phyloP scores from a whole-genome alignment of 2,797 vertebrate species.

The Anguilla anguilla region DNA sequence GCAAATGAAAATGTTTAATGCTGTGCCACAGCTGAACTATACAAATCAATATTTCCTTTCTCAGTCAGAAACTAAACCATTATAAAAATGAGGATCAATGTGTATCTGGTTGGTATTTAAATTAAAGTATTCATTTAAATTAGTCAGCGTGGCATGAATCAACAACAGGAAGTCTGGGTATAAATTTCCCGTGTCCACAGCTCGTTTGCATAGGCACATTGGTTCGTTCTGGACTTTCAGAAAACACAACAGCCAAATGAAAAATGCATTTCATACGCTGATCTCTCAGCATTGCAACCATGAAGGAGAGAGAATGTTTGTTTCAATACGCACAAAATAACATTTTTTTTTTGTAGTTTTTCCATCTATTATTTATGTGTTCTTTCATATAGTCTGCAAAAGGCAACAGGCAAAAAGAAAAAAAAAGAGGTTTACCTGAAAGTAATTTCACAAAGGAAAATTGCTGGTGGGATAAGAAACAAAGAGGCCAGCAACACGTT shows the following conservation, averaged over 20 bases:
- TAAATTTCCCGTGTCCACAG: neutral
- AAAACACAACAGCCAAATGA: neutral
- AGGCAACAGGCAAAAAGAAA: conserved; percentile 43
- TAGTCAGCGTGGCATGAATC: conserved; percentile 5
- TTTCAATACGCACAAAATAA: conserved; percentile 1
- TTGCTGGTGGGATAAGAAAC: conserved; percentile 22
- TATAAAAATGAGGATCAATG: neutral
- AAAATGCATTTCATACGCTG: conserved; percentile 14
- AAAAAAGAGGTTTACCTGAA: conserved; percentile 53
- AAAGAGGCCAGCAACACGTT: conserved; percentile 22
- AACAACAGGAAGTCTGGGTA: neutral
- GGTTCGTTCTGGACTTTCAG: neutral
- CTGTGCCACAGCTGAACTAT: conserved; percentile 27
- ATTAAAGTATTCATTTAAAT: conserved; percentile 5
- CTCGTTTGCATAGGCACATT: neutral
- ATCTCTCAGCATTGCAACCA: conserved; percentile 19
- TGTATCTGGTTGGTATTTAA: neutral
- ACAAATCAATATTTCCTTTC: conserved; percentile 36
- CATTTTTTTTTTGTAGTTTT: neutral
- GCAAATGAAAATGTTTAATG: conserved; percentile 45
- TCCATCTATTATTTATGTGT: conserved; percentile 57
- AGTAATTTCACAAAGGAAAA: conserved; percentile 33
- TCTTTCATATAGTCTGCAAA: conserved; percentile 35
- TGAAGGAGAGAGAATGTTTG: conserved; percentile 1
- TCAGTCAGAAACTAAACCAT: conserved; percentile 10